Percentiles rank a stretch among this genome's conserved stretches.
phyloP scores from a whole-genome alignment of 1,140 invertebrate species.

The Xylocopa sonorina region DNA sequence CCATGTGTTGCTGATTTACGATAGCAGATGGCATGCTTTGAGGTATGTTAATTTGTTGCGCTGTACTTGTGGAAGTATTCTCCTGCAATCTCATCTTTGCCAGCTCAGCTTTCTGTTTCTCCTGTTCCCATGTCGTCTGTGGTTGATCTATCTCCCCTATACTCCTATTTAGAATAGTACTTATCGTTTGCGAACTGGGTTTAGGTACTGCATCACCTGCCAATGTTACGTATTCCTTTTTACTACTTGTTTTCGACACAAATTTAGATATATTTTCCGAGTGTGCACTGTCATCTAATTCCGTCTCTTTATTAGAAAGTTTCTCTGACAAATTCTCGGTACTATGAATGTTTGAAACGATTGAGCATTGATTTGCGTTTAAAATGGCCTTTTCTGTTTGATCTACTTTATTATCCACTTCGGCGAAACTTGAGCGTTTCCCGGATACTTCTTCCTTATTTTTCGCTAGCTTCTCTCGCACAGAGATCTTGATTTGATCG shows the following conservation, averaged over 20 bases:
- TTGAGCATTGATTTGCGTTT: slow-evolving; percentile 45
- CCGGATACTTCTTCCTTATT: slow-evolving; percentile 72
- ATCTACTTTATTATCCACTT: slow-evolving; percentile 67
- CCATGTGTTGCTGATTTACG: slow-evolving; percentile 36
- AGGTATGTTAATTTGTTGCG: slow-evolving; percentile 47
- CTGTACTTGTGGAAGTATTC: slow-evolving; percentile 45
- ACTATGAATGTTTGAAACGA: slow-evolving; percentile 32
- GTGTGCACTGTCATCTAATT: neutral
- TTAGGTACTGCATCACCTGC: slow-evolving; percentile 25
- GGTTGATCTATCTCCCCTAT: slow-evolving; percentile 61
- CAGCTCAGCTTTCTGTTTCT: slow-evolving; percentile 77
- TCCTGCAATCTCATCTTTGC: slow-evolving; percentile 72
- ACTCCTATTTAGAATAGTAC: slow-evolving; percentile 37
- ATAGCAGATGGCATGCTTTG: slow-evolving; percentile 34
- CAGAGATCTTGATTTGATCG: slow-evolving; percentile 74
- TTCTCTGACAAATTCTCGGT: slow-evolving; percentile 27
- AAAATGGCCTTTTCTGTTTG: slow-evolving; percentile 49
- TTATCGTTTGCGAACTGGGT: slow-evolving; percentile 42
- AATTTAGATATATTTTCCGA: slow-evolving; percentile 15
- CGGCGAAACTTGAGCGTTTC: slow-evolving; percentile 71
- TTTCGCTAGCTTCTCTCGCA: slow-evolving; percentile 70
- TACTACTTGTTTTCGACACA: slow-evolving; percentile 7
- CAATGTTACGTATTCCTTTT: slow-evolving; percentile 34
- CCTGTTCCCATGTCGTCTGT: slow-evolving; percentile 78
- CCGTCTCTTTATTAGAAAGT: slow-evolving; percentile 7